phyloP scores from a whole-genome alignment of 64 coral and sea anemone genomes.

The Porites australiensis region DNA sequence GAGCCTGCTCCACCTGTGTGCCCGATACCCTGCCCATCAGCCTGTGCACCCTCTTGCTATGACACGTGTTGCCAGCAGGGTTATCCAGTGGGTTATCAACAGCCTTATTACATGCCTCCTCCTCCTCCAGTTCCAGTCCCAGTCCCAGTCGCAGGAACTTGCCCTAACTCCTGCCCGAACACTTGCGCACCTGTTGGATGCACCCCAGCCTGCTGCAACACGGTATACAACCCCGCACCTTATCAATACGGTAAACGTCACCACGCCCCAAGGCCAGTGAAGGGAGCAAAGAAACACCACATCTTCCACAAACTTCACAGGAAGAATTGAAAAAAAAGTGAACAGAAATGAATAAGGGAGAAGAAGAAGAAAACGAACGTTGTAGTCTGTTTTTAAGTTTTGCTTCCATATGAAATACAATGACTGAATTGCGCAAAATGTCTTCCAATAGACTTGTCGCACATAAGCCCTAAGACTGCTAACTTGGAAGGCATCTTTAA shows the following conservation, averaged over 20 bases:
- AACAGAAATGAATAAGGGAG: background rate
- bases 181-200: conserved; percentile 12
- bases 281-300: conserved; percentile 35
- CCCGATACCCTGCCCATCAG: conserved; percentile 42
- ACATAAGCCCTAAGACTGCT: background rate
- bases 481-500: background rate
- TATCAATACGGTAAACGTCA: conserved; percentile 36
- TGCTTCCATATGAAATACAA: background rate
- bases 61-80: conserved; percentile 22
- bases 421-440: background rate
- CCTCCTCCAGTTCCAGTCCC: background rate
- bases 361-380: background rate
- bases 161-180: conserved; percentile 4
- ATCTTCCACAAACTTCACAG: conserved; percentile 26
- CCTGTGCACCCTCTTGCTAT: conserved; percentile 27
- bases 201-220: conserved; percentile 41
- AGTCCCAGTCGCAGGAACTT: background rate
- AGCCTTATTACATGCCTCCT: background rate
- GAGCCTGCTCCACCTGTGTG: conserved; percentile 15
- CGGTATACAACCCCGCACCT: background rate
- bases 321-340: background rate
- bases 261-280: conserved; percentile 15
- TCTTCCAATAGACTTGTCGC: background rate
- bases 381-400: background rate
- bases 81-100: background rate